phyloP scores from a whole-genome alignment of 2,888 invertebrate species.

The Drosophila kambysellisi region DNA sequence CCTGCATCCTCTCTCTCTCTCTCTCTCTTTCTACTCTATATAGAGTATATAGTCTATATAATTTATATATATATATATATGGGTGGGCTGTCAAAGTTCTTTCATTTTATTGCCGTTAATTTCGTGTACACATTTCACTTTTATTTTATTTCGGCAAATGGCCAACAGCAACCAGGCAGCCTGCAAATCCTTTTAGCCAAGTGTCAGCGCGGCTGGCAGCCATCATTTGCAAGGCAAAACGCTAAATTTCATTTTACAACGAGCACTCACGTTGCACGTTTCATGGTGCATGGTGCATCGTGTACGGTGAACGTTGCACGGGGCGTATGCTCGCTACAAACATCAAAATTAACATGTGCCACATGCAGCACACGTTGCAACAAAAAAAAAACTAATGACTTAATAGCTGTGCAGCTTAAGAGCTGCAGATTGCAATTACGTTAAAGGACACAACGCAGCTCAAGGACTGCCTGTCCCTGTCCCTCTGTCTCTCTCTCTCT shows the following conservation, averaged over 20 bases:
- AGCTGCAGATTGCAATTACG: conserved; percentile 52
- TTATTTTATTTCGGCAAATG: conserved; percentile 35
- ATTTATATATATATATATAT: background rate
- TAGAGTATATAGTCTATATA: background rate
- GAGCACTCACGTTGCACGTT: conserved; percentile 31
- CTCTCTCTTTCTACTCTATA: background rate
- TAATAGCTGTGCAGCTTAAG: conserved; percentile 70
- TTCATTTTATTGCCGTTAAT: conserved; percentile 74
- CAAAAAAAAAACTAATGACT: conserved; percentile 76
- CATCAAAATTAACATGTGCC: conserved; percentile 60
- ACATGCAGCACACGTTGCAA: conserved; percentile 61
- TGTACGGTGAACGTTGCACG: conserved; percentile 11
- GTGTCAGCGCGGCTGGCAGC: conserved; percentile 56
- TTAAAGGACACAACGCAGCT: conserved; percentile 17
- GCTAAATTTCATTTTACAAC: conserved; percentile 76
- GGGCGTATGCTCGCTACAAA: conserved; percentile 49
- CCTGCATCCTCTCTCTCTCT: background rate
- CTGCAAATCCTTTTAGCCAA: conserved; percentile 74
- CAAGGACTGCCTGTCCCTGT: conserved; percentile 7
- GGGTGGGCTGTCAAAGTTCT: conserved; percentile 56
- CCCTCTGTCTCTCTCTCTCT: background rate
- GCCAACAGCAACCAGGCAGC: conserved; percentile 48
- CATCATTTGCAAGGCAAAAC: conserved; percentile 80
- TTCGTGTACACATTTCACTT: conserved; percentile 42
- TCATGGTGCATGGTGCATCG: background rate